phyloP scores from a whole-genome alignment of 2,888 invertebrate genomes.

The Spodoptera littoralis region DNA sequence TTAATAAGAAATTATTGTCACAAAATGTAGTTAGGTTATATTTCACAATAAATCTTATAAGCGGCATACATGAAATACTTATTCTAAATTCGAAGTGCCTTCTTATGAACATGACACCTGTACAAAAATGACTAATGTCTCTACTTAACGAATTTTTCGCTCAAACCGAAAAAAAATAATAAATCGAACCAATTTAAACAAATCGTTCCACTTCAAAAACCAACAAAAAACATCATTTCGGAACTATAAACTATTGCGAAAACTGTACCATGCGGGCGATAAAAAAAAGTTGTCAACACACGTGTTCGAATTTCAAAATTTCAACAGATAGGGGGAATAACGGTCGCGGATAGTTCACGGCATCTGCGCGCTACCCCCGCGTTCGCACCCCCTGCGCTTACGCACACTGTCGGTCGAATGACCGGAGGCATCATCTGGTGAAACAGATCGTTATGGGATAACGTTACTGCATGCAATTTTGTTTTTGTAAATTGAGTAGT shows the following conservation, averaged over 20 bases:
- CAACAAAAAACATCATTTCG: constrained; percentile 38
- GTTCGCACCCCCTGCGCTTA: constrained; percentile 58
- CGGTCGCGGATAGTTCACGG: constrained; percentile 76
- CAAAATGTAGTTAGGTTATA: constrained; percentile 22
- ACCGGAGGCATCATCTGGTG: constrained; percentile 75
- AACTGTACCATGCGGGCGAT: constrained; percentile 74
- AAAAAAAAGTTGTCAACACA: constrained; percentile 85
- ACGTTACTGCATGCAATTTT: constrained; percentile 60
- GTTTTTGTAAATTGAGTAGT: constrained; percentile 61
- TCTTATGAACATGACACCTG: no score
- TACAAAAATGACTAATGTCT: no score
- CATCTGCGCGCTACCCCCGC: constrained; percentile 79
- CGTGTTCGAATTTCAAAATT: constrained; percentile 84
- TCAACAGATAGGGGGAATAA: constrained; percentile 83
- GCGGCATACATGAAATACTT: no score
- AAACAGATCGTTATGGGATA: constrained; percentile 66
- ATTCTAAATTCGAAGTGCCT: no score
- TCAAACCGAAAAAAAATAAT: not conserved
- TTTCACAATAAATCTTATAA: not conserved
- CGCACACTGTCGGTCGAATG: constrained; percentile 65
- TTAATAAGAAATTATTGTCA: constrained; percentile 8
- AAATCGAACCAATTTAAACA: constrained; percentile 33
- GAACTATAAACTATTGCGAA: constrained; percentile 60
- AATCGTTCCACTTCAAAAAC: constrained; percentile 39
- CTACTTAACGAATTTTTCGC: no score